Evolutionary conservation across 1,140 invertebrate species (phyloP), one percentile per base, ranked within the genome.

Genomic region (Aphidius gifuensis): DNA sequence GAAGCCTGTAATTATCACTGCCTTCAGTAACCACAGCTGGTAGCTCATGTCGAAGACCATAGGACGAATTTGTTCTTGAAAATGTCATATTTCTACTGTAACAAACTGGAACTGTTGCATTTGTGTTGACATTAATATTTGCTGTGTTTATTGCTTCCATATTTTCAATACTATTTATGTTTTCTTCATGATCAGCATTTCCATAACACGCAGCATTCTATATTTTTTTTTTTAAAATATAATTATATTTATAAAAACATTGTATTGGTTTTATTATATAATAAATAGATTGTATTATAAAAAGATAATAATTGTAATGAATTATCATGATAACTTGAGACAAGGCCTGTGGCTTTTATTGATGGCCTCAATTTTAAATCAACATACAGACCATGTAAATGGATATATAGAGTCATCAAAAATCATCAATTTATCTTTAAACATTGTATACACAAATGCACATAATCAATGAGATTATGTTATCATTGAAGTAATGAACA

Each of bases 21-120:
- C 85, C 83, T 67, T 88, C 87, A 9, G 83, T 83, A 21, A 89
- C 83, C 57, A 89, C 78, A 40, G 88, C 84, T 42, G 85, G 85
- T 60, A 86, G 76, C 62, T 85, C 84, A 69, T 80, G 83, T 60
- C 84, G 74, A 47, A 77, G 76, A 6, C 71, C 70, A 63, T 79
- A 80, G 42, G 74, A 77, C 57, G 77, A 75, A 58, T 69, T 81
- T 61, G 83, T 84, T 47, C 86, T 79, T 23, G 86, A 85, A 64
- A 86, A 87, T 61, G 86, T 87, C 79, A 87, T 81, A 75, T 86
- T 85, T 62, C 80, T 76, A 53, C 79, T 32, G 59, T 83, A 83
- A 64, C 76, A 83, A 53, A 72, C 68, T n/a, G 77, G 74, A 38
- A 78, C 80, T 43, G 79, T 72, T 60, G 76, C 74, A 64, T 67